Evolutionary conservation across 2,113 vertebrate genomes (phyloP).

Genomic region (Mormyrus lacerda): DNA sequence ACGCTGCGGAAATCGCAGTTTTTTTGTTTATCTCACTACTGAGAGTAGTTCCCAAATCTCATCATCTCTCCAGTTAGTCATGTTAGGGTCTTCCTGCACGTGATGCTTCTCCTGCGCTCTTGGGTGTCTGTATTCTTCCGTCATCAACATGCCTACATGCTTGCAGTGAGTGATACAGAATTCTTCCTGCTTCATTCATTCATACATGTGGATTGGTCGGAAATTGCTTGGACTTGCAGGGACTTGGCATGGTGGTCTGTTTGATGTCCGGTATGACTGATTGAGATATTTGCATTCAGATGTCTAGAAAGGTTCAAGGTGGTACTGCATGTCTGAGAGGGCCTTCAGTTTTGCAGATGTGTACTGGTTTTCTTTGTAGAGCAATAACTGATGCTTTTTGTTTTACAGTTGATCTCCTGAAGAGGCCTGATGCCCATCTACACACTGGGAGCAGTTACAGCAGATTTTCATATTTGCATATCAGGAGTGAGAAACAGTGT

Average conservation of each 20-base stretch:
- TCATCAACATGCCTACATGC: background rate
- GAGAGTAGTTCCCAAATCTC: background rate
- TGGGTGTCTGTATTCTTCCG: background rate
- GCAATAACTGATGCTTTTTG: background rate
- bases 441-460: background rate
- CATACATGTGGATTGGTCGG: background rate
- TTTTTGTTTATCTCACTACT: background rate
- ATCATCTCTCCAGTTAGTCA: background rate
- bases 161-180: background rate
- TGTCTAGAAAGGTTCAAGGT: background rate
- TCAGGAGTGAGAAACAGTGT: background rate
- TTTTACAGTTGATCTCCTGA: constrained; percentile 17
- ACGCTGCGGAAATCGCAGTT: background rate
- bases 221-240: background rate
- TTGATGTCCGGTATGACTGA: background rate
- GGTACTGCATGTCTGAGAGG: background rate
- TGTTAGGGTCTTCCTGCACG: background rate
- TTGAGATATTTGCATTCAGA: background rate
- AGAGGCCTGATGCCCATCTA: background rate
- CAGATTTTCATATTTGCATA: background rate
- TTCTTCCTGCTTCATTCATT: background rate
- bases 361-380: background rate
- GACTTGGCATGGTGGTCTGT: background rate
- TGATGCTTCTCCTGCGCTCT: background rate
- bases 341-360: background rate